Conservation (phyloP, 2,888 invertebrate genomes). For the Colostygia pectinataria region DNA sequence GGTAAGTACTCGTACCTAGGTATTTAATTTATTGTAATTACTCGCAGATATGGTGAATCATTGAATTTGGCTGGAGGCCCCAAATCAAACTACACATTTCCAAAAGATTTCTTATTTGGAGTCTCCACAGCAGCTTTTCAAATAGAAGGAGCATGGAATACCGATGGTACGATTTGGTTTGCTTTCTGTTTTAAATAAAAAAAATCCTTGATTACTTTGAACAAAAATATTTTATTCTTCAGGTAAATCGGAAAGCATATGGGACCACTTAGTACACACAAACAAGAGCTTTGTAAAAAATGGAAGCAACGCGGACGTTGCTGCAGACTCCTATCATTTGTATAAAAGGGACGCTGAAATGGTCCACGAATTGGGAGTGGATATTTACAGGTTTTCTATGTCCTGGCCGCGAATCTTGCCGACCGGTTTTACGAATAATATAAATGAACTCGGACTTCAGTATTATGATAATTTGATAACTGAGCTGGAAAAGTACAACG, state of each 20-base stretch:
- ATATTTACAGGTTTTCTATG: slow-evolving; percentile 88
- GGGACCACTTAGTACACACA: slow-evolving; percentile 81
- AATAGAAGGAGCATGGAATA: slow-evolving; percentile 84
- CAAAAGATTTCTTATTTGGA: slow-evolving; percentile 83
- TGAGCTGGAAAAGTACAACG: slow-evolving; percentile 85
- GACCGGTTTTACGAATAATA: slow-evolving; percentile 84
- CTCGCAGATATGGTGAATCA: slow-evolving; percentile 58
- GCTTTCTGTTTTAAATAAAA: not conserved
- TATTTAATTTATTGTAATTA: slow-evolving; percentile 23
- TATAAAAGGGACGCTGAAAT: slow-evolving; percentile 85
- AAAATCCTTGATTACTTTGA: not conserved
- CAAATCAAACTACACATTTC: slow-evolving; percentile 75
- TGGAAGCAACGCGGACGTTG: slow-evolving; percentile 84
- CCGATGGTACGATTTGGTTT: slow-evolving; percentile 58
- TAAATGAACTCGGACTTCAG: slow-evolving; percentile 87
- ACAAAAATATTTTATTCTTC: slow-evolving; percentile 33
- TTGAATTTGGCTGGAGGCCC: slow-evolving; percentile 65
- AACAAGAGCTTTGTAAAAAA: slow-evolving; percentile 79
- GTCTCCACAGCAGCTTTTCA: slow-evolving; percentile 84
- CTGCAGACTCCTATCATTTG: slow-evolving; percentile 87
- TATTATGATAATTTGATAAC: slow-evolving; percentile 91
- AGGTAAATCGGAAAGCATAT: slow-evolving; percentile 86
- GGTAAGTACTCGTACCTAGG: too few relatives aligned
- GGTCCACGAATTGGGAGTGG: slow-evolving; percentile 84
- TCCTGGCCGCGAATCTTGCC: slow-evolving; percentile 91